phyloP scores from a whole-genome alignment of 1,140 invertebrate genomes.

The Camponotus pennsylvanicus region DNA sequence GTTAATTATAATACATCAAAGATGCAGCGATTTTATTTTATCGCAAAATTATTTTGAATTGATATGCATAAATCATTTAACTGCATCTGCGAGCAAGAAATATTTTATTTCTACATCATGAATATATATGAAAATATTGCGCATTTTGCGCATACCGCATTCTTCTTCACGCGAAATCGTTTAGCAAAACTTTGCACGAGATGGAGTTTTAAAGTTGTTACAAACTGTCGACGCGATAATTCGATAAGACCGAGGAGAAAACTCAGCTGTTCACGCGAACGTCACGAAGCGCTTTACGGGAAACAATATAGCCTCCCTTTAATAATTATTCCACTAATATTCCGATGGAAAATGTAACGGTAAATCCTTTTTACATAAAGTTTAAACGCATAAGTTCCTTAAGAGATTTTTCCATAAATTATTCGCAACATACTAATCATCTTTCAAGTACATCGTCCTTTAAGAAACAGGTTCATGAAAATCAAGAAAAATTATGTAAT shows the following conservation, averaged over 20 bases:
- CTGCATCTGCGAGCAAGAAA: not conserved
- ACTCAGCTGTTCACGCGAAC: constrained; percentile 42
- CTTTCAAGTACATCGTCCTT: not conserved
- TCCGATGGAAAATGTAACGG: not conserved
- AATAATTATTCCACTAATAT: constrained; percentile 51
- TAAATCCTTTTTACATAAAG: not conserved
- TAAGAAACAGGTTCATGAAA: not conserved
- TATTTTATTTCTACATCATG: not conserved
- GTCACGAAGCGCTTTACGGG: constrained; percentile 24
- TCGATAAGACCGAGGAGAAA: constrained; percentile 48
- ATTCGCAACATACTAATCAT: not conserved
- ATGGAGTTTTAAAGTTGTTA: constrained; percentile 29
- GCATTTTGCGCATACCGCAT: not conserved
- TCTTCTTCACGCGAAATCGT: constrained; percentile 13
- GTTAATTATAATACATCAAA: not conserved
- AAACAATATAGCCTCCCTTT: constrained; percentile 32
- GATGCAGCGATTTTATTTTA: not conserved
- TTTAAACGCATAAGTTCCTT: not conserved
- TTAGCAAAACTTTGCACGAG: not conserved
- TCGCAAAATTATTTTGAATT: not conserved
- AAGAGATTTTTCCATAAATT: not conserved
- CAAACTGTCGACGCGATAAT: constrained; percentile 38
- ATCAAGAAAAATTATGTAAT: not conserved
- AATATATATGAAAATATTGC: not conserved
- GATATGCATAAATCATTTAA: not conserved